Base-by-base conservation (phyloP, 2,113 vertebrate genomes). In the Thamnaconus septentrionalis region DNA sequence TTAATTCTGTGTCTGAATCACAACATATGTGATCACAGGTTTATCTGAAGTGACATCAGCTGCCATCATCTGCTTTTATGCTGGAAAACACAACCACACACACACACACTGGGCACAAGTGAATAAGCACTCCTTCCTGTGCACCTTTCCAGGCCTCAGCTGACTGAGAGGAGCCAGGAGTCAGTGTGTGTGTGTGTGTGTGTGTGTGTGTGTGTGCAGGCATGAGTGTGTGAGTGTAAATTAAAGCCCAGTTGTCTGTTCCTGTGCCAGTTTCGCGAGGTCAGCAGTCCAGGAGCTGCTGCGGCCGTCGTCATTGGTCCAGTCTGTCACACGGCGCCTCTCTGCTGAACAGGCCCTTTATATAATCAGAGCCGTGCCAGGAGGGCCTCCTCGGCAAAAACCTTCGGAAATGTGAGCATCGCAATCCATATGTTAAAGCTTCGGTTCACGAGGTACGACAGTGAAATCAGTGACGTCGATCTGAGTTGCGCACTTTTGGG, bases 301-400 rank as follows among this genome's bases (percentile, higher is more conserved):
- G 85, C 78, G 69, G 80, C 84, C 81, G 18, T 63, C 77, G 65
- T 88, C 85, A 90, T 86, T 90, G 89, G 89, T 87, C 88, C 82
- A 87, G 86, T 65, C 82, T 73, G 74, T 87, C 86, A 87, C 87
- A 90, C 80, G 83, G 88, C 73, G 82, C 75, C 78, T 74, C 76
- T 82, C 79, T 91, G 91, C 89, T 89, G 91, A 90, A 90, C 85
- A 89, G 84, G 78, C 85, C 85, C 79, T 91, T 90, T 92, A 90
- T 85, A 88, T 88, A 89, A 90, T 89, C 84, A 88, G 83, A 87
- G 77, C 75, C 75, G 81, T 59, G 65, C 75, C 71, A 71, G 81
- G 76, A 70, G 80, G 83, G 80, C 87, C 85, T 81, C 76, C 18
- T 31, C 18, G 18, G 18, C 18, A 31, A 31, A 31, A 31, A 31